These are phyloP conservation scores for Phaethornis superciliosus DNA, from an alignment of 2,113 vertebrate genomes.

Conservation along the genomic window DNA sequence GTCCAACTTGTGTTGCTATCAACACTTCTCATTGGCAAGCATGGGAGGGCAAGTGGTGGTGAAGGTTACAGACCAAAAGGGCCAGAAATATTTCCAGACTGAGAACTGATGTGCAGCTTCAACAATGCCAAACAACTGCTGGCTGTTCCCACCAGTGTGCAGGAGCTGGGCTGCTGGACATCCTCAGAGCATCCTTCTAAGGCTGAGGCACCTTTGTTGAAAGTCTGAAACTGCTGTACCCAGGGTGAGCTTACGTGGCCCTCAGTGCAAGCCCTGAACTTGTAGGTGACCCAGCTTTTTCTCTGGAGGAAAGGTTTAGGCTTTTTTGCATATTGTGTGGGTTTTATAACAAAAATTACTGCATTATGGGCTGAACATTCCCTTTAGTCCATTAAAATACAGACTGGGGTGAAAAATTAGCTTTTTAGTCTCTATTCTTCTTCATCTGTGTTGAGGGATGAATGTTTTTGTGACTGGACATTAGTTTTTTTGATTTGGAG, in stretches of 20 bases:
- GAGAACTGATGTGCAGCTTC: not conserved
- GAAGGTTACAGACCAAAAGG: not conserved
- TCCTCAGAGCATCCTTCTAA: not conserved
- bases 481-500: not conserved
- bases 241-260: not conserved
- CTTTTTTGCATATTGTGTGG: not conserved
- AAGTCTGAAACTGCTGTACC: not conserved
- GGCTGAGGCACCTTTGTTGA: not conserved
- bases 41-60: not conserved
- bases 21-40: not conserved
- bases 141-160: not conserved
- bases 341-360: slow-evolving; percentile 19
- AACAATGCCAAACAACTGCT: not conserved
- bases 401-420: not conserved
- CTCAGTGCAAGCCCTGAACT: not conserved
- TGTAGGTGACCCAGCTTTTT: not conserved
- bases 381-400: not conserved
- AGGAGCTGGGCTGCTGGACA: not conserved
- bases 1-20: not conserved
- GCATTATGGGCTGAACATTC: not conserved
- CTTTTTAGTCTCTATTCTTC: not conserved
- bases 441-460: not conserved
- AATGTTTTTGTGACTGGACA: not conserved
- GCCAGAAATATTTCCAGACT: not conserved
- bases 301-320: not conserved